Evolutionary conservation across 2,797 vertebrate species (phyloP).

Genomic region (Gephyroberyx darwinii): DNA sequence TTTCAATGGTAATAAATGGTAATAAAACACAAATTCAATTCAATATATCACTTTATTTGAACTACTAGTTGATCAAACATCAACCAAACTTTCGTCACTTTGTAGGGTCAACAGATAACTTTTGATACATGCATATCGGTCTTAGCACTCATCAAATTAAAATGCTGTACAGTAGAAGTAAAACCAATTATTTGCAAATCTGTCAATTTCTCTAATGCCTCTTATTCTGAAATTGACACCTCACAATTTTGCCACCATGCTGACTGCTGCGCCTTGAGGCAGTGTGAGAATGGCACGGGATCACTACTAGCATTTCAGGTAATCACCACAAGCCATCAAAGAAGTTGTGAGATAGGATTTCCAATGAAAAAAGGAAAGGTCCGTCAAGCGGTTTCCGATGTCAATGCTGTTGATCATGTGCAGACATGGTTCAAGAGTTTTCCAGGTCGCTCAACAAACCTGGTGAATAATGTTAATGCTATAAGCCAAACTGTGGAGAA

Average conservation of each 20-base stretch:
- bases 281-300: neutral
- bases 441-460: neutral
- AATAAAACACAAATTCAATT: no score
- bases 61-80: neutral
- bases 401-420: conserved; percentile 22
- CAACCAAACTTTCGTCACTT: neutral
- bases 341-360: conserved; percentile 23
- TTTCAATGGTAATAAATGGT: neutral
- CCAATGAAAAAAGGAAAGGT: neutral
- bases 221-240: neutral
- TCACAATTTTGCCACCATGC: neutral
- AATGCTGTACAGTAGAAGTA: neutral
- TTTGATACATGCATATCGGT: neutral
- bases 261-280: neutral
- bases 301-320: conserved; percentile 34
- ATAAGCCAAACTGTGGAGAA: neutral
- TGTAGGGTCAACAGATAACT: neutral
- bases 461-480: neutral
- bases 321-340: conserved; percentile 17
- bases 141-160: neutral
- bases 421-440: conserved; percentile 7
- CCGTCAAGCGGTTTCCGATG: neutral
- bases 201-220: neutral
- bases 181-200: neutral
- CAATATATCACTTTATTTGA: neutral